Evolutionary conservation across 2,888 invertebrate species (phyloP).

Genomic region (Oxycera nigricornis): DNA sequence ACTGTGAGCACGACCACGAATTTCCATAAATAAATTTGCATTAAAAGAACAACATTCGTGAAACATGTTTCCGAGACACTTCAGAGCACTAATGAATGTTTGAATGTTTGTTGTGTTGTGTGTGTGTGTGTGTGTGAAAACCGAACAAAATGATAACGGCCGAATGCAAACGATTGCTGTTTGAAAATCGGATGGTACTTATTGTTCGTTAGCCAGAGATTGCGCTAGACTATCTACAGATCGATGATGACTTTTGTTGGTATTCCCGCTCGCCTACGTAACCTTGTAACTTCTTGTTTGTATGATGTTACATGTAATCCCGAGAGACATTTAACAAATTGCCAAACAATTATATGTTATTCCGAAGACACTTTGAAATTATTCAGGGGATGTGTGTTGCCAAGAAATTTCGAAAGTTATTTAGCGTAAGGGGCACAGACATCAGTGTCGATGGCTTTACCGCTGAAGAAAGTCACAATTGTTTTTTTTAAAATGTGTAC

Average conservation of each 20-base stretch:
- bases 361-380: background rate
- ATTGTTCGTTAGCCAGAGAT: background rate
- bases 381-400: background rate
- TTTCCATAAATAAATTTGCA: constrained; percentile 26
- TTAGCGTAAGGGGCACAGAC: background rate
- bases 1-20: background rate
- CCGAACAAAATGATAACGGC: background rate
- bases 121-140: background rate
- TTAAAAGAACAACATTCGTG: background rate
- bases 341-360: constrained; percentile 29
- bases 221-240: too few species aligned
- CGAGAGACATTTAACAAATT: constrained; percentile 18
- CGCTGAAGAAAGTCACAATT: background rate
- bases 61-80: background rate
- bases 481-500: background rate
- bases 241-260: background rate
- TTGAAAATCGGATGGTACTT: background rate
- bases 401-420: background rate
- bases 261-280: background rate
- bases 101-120: background rate
- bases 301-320: background rate
- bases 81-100: background rate
- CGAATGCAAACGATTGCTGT: background rate
- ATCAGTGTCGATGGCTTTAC: background rate
- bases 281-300: background rate